Conservation (phyloP, 53 echinoderm and acorn worm species). For the Mesocentrotus franciscanus region DNA sequence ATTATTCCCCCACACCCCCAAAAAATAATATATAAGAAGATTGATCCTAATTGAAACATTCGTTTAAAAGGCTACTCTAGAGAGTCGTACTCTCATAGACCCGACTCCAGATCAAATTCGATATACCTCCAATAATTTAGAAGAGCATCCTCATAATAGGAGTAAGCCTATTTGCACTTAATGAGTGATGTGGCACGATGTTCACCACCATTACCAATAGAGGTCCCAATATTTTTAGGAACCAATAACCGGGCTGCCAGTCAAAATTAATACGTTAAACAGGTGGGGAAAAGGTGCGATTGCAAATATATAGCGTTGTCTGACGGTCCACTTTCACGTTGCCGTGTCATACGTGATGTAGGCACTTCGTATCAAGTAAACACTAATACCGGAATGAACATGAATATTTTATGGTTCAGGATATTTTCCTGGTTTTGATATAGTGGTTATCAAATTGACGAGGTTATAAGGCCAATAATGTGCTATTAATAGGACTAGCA, state of each 20-base stretch:
- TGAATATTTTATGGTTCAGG: slow-evolving; percentile 45
- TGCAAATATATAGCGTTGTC: background rate
- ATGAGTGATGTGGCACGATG: slow-evolving; percentile 22
- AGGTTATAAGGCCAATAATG: background rate
- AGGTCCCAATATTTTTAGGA: slow-evolving; percentile 24
- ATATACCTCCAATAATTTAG: slow-evolving; percentile 1
- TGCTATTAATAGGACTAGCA: background rate
- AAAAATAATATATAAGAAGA: background rate
- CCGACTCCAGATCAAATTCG: background rate
- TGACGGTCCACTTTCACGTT: background rate
- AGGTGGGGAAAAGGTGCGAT: slow-evolving; percentile 30
- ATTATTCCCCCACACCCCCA: too few species aligned
- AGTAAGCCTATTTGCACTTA: slow-evolving; percentile 35
- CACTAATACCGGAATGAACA: background rate
- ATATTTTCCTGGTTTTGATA: background rate
- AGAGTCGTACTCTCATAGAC: slow-evolving; percentile 10
- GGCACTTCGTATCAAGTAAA: background rate
- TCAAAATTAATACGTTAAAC: slow-evolving; percentile 52
- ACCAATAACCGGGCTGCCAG: slow-evolving; percentile 12
- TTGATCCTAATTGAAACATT: background rate
- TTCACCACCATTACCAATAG: slow-evolving; percentile 5
- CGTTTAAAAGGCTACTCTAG: too few species aligned
- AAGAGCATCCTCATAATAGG: background rate
- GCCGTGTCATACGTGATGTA: slow-evolving; percentile 2
- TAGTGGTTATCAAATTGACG: slow-evolving; percentile 11